Evolutionary conservation across 1,140 invertebrate genomes (phyloP), one percentile per base, ranked within the genome.

Genomic region (Brachionus paranguensis): DNA sequence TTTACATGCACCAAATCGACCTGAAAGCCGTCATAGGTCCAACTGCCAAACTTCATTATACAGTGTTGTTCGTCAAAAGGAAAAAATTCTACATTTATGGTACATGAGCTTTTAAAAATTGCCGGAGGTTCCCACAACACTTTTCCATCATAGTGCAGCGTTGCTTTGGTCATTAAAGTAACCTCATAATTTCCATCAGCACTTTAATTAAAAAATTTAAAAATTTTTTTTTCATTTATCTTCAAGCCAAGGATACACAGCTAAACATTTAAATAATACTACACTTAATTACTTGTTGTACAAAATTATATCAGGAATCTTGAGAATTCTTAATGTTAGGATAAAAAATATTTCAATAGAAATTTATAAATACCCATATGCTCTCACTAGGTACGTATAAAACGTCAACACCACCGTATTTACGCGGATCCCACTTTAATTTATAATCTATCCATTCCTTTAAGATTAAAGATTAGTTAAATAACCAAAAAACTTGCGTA

Each of bases 31-130:
- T 55, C 27, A 45, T 41, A 85, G 7, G 70, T 78, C 79, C 83
- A 85, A 24, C 47, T 60, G 17, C 65, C 60, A 41, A 78, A 78
- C 17, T 70, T 53, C 50, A 85, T 50, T 64, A 37, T 50, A 53
- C 76, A 84, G 10, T 98, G 3, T 96, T 96, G 86, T 99, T 89
- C 85, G 74, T 99, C 97, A 90, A 99, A 99, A 12, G 96, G 96
- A 89, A 98, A 99, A 89, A 97, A 98, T 65, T 95, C 96, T 41
- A 99, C 97, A 90, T 99, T 96, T 86, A 99, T 99, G 14, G 95
- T 98, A 90, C 98, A 99, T 47, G 96, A 98, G 89, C 95, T 97
- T 93, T 99, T 93, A 89, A 98, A 99, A 88, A 99, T 99, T 53
- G 97, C 96, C 20, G 97, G 97, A 0, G 97, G 97, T 29, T 99